Evolutionary conservation across 2,888 invertebrate species (phyloP).

Genomic region (Augochlorella aurata): DNA sequence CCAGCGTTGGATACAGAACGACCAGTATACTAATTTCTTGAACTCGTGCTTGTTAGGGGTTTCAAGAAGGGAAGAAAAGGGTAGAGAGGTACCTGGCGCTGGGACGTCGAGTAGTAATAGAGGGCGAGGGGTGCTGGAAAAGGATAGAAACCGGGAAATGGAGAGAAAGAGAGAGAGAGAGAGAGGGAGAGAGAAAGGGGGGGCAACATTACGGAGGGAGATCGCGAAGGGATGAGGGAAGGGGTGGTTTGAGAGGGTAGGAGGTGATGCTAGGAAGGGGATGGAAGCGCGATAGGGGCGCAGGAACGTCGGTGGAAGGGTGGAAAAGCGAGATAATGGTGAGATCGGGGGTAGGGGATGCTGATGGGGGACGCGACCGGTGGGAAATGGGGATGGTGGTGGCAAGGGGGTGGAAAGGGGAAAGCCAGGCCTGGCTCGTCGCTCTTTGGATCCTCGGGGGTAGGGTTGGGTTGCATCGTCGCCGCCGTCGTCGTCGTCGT

Average conservation of each 20-base stretch:
- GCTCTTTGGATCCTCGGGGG: slow-evolving; percentile 60
- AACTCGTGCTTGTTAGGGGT: slow-evolving; percentile 43
- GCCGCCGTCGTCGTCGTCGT: slow-evolving; percentile 25
- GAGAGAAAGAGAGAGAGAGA: not conserved
- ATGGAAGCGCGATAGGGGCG: slow-evolving; percentile 49
- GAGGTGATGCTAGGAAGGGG: slow-evolving; percentile 9
- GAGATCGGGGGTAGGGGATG: slow-evolving; percentile 23
- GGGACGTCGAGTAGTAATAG: slow-evolving; percentile 34
- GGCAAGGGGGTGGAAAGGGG: slow-evolving; percentile 6
- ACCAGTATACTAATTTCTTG: slow-evolving; percentile 43
- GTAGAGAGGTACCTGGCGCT: slow-evolving; percentile 15
- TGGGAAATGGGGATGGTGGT: slow-evolving; percentile 24
- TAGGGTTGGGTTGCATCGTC: slow-evolving; percentile 68
- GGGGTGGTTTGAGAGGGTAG: slow-evolving; percentile 26
- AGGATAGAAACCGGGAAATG: too few species aligned
- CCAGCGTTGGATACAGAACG: not conserved
- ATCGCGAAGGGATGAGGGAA: slow-evolving; percentile 22
- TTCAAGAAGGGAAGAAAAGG: slow-evolving; percentile 33
- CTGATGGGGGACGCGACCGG: slow-evolving; percentile 18
- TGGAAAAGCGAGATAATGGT: slow-evolving; percentile 37
- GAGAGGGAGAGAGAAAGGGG: not conserved
- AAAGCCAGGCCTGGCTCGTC: slow-evolving; percentile 62
- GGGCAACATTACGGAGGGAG: not conserved
- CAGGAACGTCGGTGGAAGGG: slow-evolving; percentile 26
- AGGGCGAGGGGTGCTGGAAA: slow-evolving; percentile 12